Evolutionary conservation across 2,113 vertebrate genomes (phyloP).

Genomic region (Petrocephalus zakoni): DNA sequence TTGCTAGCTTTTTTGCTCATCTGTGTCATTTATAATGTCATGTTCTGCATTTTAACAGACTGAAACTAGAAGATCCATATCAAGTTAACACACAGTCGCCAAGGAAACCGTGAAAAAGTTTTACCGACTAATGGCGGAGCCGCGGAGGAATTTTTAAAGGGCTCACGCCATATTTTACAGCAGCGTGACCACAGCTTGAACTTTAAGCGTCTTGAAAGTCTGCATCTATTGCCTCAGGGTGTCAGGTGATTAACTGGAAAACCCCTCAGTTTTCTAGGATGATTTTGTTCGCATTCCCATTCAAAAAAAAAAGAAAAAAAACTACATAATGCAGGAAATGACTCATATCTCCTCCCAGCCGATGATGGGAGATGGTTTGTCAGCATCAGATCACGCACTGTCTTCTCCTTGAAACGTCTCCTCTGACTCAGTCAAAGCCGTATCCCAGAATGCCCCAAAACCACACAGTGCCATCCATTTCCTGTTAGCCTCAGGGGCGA

Average conservation of each 20-base stretch:
- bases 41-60: neutral
- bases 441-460: slow-evolving; percentile 27
- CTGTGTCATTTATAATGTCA: neutral
- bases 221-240: neutral
- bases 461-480: slow-evolving; percentile 42
- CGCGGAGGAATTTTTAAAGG: neutral
- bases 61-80: neutral
- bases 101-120: neutral
- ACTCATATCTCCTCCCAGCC: neutral
- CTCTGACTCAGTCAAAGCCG: slow-evolving; percentile 26
- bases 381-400: slow-evolving; percentile 33
- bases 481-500: slow-evolving; percentile 41
- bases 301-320: neutral
- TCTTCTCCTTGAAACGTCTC: slow-evolving; percentile 17
- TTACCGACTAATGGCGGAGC: neutral
- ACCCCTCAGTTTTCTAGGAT: neutral
- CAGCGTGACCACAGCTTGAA: neutral
- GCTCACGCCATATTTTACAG: neutral
- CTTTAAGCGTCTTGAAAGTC: neutral
- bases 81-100: neutral
- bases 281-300: neutral
- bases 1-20: neutral
- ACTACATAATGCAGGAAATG: neutral
- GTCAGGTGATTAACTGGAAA: neutral
- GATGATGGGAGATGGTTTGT: slow-evolving; percentile 11